phyloP scores from a whole-genome alignment of 2,888 invertebrate species.

The Eristalis tenax region DNA sequence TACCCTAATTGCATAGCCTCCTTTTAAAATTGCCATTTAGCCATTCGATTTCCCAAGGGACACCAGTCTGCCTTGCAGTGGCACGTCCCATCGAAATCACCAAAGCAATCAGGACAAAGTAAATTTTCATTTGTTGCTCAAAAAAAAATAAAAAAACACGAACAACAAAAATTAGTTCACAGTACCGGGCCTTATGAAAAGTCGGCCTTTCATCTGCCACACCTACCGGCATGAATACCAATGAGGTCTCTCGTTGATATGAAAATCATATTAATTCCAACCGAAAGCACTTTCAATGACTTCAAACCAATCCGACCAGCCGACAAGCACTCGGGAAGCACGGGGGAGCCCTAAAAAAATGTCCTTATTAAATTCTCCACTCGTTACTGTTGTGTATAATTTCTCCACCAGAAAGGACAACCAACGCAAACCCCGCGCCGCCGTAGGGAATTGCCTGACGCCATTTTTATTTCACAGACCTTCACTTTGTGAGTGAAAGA shows the following conservation, averaged over 20 bases:
- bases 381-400: slow-evolving; percentile 35
- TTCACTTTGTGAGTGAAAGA: neutral
- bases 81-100: slow-evolving; percentile 56
- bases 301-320: slow-evolving; percentile 46
- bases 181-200: slow-evolving; percentile 35
- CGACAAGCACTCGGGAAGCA: neutral
- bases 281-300: slow-evolving; percentile 46
- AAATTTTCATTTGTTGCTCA: slow-evolving; percentile 33
- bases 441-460: neutral
- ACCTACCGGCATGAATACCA: slow-evolving; percentile 61
- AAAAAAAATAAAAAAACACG: neutral
- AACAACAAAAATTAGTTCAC: neutral
- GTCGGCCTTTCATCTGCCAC: slow-evolving; percentile 39
- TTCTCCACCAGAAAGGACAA: neutral
- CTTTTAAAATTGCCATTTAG: slow-evolving; percentile 52
- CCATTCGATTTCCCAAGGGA: slow-evolving; percentile 36
- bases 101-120: slow-evolving; percentile 55
- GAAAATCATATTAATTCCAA: slow-evolving; percentile 64
- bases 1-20: slow-evolving; percentile 45
- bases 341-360: slow-evolving; percentile 6
- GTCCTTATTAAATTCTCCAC: slow-evolving; percentile 54
- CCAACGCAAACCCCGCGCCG: neutral
- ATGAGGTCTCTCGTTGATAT: slow-evolving; percentile 48
- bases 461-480: slow-evolving; percentile 7
- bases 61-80: slow-evolving; percentile 23